Percentiles rank a stretch among this genome's conserved stretches.
These are phyloP conservation scores for Calliphora vicina DNA, from an alignment of 1,140 invertebrate species.

Conservation along the genomic window DNA sequence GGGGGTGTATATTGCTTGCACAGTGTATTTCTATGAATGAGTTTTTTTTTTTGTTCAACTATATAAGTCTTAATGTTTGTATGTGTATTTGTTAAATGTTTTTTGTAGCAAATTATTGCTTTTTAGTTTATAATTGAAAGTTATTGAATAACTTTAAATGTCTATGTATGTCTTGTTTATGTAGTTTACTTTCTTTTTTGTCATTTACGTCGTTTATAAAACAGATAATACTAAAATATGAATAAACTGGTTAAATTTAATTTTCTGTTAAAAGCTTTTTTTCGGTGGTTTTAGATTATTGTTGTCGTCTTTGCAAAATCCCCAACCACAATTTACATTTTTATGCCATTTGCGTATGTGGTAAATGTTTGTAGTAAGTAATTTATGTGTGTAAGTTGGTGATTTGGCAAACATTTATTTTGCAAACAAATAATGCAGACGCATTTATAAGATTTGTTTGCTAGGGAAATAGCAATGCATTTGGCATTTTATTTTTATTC, in stretches of 20 bases:
- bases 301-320: not conserved
- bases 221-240: conserved; percentile 26
- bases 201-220: too few species aligned
- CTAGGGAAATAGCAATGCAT: too few species aligned
- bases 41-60: too few species aligned
- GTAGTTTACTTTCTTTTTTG: too few species aligned
- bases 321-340: not conserved
- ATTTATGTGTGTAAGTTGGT: not conserved
- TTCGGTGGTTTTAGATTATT: not conserved
- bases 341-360: not conserved
- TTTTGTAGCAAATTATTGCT: conserved; percentile 21
- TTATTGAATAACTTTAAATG: conserved; percentile 32
- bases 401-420: not conserved
- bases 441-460: too few species aligned
- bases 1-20: not conserved
- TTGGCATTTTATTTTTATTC: too few species aligned
- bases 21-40: not conserved
- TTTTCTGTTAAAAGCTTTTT: conserved; percentile 10
- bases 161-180: not conserved
- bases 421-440: not conserved
- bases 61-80: not conserved
- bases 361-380: not conserved
- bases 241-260: not conserved
- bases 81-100: not conserved
- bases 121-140: conserved; percentile 31